Conservation (phyloP, 2,113 vertebrate genomes). For the Terrapene triunguis region DNA sequence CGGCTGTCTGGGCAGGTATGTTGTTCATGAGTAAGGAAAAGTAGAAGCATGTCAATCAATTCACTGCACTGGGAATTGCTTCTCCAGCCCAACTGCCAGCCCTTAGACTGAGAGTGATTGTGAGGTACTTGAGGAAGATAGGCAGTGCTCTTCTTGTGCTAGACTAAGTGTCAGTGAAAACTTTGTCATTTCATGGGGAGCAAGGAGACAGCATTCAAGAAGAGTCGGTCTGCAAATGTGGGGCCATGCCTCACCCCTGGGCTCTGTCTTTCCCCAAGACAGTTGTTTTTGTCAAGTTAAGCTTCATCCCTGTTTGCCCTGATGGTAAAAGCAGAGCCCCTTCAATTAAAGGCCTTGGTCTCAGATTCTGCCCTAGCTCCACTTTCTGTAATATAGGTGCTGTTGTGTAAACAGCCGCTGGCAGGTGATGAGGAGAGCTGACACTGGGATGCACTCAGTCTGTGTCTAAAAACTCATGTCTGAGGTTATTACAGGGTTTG, state of each 20-base stretch:
- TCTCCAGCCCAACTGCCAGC: background rate
- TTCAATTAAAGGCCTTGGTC: background rate
- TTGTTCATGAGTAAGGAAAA: background rate
- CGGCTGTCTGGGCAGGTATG: background rate
- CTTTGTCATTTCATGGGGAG: background rate
- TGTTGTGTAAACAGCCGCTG: background rate
- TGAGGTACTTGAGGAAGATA: background rate
- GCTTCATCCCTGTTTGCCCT: fast-evolving
- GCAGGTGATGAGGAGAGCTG: background rate
- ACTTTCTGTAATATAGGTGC: background rate
- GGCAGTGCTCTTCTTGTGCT: background rate
- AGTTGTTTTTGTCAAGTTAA: background rate
- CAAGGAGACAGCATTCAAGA: background rate
- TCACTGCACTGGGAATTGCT: background rate
- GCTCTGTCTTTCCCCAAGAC: background rate
- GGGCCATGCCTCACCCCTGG: background rate
- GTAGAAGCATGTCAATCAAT: background rate
- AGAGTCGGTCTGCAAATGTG: background rate
- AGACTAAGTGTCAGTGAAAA: background rate
- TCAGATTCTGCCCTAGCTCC: too few relatives aligned
- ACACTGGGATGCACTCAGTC: background rate
- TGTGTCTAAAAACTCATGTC: background rate
- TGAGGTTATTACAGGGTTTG: background rate
- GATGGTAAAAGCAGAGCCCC: background rate
- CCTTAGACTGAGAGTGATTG: background rate